phyloP scores from a whole-genome alignment of 1,140 invertebrate genomes.

The Maniola jurtina region DNA sequence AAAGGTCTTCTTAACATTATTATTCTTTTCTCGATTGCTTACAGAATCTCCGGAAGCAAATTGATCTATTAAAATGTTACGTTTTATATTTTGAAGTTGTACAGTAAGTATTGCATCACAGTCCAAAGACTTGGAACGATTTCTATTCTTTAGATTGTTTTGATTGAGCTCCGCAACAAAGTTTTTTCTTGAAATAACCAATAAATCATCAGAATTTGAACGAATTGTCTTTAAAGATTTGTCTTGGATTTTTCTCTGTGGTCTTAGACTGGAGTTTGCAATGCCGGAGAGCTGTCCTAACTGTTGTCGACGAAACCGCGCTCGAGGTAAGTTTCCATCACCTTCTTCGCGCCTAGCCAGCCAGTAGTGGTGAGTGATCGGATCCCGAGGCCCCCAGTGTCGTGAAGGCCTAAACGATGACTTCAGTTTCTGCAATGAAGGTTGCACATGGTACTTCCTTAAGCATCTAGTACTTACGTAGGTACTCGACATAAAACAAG shows the following conservation, averaged over 20 bases:
- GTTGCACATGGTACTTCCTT: conserved; percentile 12
- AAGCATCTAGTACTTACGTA: neutral
- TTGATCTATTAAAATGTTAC: neutral
- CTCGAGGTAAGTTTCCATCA: conserved; percentile 36
- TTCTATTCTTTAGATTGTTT: conserved; percentile 21
- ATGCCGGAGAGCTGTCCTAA: conserved; percentile 52
- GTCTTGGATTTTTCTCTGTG: conserved; percentile 12
- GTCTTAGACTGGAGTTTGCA: conserved; percentile 32
- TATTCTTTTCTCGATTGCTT: conserved; percentile 10
- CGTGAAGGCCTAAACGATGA: conserved; percentile 79
- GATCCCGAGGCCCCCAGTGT: conserved; percentile 82
- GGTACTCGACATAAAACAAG: conserved; percentile 8
- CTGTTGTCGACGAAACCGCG: conserved; percentile 41
- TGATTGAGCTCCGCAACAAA: conserved; percentile 33
- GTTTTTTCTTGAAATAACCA: conserved; percentile 48
- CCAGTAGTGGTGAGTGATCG: conserved; percentile 81
- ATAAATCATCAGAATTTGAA: conserved; percentile 60
- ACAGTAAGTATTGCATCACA: conserved; percentile 25
- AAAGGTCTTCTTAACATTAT: conserved; percentile 13
- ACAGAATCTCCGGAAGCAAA: neutral
- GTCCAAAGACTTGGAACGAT: conserved; percentile 53
- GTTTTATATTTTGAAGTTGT: conserved; percentile 20
- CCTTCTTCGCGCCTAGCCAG: conserved; percentile 70
- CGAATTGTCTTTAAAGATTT: conserved; percentile 34
- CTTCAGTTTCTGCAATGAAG: conserved; percentile 77